Evolutionary conservation across 2,113 vertebrate species (phyloP).

Genomic region (Camelus bactrianus): DNA sequence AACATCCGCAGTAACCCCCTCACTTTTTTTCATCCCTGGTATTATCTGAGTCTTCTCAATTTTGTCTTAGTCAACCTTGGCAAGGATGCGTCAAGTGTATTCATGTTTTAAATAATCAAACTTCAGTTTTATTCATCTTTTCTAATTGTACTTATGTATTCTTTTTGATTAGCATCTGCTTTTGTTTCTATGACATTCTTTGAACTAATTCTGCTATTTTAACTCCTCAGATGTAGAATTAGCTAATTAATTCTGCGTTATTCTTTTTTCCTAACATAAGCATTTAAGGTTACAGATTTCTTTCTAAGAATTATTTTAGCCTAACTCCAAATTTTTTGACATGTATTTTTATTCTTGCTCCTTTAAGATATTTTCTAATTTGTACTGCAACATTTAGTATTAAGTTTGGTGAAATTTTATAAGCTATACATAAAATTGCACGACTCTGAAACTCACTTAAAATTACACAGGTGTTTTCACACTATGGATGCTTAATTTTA

Average conservation of each 20-base stretch:
- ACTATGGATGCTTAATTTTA: background rate
- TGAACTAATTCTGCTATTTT: background rate
- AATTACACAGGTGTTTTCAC: background rate
- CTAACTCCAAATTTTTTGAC: background rate
- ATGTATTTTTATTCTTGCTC: background rate
- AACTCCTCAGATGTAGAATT: background rate
- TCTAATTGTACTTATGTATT: background rate
- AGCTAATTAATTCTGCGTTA: background rate
- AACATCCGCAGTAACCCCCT: background rate
- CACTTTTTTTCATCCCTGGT: background rate
- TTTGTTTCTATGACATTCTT: background rate
- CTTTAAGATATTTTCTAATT: background rate
- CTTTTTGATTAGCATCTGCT: background rate
- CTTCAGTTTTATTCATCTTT: background rate
- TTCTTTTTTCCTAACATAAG: background rate
- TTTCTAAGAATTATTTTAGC: background rate
- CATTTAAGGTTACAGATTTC: conserved; percentile 1
- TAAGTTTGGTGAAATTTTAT: background rate
- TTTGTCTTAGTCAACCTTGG: background rate
- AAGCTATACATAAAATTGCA: background rate
- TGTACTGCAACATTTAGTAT: background rate
- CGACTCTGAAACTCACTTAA: background rate
- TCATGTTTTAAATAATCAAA: background rate
- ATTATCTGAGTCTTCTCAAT: background rate
- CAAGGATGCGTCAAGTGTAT: background rate